Evolutionary conservation across 1,140 invertebrate species (phyloP).

Genomic region (Lepidurus arcticus): DNA sequence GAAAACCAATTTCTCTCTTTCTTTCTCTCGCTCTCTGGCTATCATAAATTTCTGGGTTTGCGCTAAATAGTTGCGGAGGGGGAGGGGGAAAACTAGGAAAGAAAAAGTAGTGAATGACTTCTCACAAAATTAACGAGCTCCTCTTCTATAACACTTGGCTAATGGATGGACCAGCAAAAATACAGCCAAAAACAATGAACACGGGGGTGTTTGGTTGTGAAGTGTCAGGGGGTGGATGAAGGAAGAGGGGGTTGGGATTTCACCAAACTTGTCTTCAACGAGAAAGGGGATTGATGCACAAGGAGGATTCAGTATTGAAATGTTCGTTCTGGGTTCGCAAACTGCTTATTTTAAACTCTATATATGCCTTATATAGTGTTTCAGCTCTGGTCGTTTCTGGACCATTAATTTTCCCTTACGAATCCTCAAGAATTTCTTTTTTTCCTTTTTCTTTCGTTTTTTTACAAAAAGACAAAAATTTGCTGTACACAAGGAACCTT

Average conservation of each 20-base stretch:
- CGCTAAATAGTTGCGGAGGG: no score
- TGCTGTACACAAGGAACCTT: constrained; percentile 11
- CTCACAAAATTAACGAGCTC: constrained; percentile 10
- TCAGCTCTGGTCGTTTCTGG: background rate
- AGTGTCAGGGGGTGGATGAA: background rate
- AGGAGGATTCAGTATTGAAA: background rate
- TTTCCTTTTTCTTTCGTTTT: constrained; percentile 21
- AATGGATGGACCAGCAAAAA: constrained; percentile 26
- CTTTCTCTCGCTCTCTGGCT: background rate
- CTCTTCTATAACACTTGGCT: background rate
- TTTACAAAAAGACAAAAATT: constrained; percentile 28
- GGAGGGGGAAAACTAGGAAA: no score
- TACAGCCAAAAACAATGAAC: constrained; percentile 24
- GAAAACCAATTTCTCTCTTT: background rate
- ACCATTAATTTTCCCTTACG: background rate
- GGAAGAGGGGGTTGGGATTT: background rate
- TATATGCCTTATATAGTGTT: background rate
- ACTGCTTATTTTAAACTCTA: background rate
- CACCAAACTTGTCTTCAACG: background rate
- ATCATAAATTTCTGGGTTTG: no score
- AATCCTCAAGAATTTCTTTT: constrained; percentile 11
- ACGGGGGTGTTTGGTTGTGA: background rate
- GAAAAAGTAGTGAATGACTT: no score
- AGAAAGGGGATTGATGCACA: constrained; percentile 16
- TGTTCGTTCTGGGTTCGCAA: no score